Evolutionary conservation across 1,140 invertebrate species (phyloP).

Genomic region (Nylanderia fulva): DNA sequence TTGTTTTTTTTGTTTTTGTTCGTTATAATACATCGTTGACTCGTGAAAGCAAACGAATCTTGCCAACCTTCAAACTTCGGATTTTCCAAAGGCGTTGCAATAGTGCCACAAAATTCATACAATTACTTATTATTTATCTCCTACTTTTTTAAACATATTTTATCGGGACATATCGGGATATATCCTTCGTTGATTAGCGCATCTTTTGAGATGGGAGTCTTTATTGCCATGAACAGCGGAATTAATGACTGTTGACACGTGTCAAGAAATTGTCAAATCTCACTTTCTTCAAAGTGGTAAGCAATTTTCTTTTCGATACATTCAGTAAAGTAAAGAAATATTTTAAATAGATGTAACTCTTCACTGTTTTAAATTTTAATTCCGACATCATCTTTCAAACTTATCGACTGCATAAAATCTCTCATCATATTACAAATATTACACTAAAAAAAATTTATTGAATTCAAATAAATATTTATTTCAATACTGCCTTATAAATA

Average conservation of each 20-base stretch:
- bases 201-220: constrained; percentile 30
- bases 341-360: background rate
- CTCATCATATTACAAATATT: background rate
- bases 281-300: constrained; percentile 45
- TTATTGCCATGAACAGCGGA: constrained; percentile 34
- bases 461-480: too few relatives aligned
- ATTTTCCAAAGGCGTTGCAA: constrained; percentile 8
- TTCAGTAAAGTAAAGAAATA: background rate
- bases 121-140: constrained; percentile 8
- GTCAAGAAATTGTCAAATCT: constrained; percentile 63
- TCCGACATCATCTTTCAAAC: background rate
- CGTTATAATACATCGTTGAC: constrained; percentile 46
- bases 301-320: background rate
- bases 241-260: constrained; percentile 70
- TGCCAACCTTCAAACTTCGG: constrained; percentile 30
- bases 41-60: constrained; percentile 48
- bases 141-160: background rate
- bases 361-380: background rate
- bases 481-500: too few relatives aligned
- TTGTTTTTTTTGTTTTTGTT: constrained; percentile 68
- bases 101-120: constrained; percentile 49
- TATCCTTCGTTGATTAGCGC: background rate
- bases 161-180: background rate
- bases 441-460: too few relatives aligned
- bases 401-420: background rate